Evolutionary conservation across 1,140 invertebrate species (phyloP), one percentile per base, ranked within the genome.

Genomic region (Dreissena rostriformis): DNA sequence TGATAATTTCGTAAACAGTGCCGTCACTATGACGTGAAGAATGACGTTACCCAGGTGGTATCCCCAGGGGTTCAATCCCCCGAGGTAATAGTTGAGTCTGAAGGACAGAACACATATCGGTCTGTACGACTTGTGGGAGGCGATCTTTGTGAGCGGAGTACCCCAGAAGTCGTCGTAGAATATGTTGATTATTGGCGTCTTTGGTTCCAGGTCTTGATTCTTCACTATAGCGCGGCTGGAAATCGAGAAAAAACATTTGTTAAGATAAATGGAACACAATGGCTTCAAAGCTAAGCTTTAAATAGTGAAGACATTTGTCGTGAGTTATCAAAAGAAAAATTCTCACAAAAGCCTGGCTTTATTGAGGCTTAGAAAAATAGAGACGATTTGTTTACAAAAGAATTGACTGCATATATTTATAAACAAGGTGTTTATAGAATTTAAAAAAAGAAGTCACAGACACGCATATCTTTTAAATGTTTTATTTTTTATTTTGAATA

Each of bases 131-230:
- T 98, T 98, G 95, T 99, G 98, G 6, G 93, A 94, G n/a, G 91
- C 93, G 39, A 97, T 97, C 96, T 99, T 98, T 90, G 97, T 96
- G 95, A 99, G 98, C 78, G 98, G 97, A 82, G 98, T 99, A 76
- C 98, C 98, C 98, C 98, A 99, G 92, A 99, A 99, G 94, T 99
- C 98, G 94, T 99, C 98, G 91, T 96, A 96, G 94, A 99, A 98
- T 65, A 99, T 96, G 94, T 98, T 98, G 84, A 96, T 96, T 51
- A 98, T 93, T 6, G 98, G 97, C 66, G 97, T 98, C 91, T 97
- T 96, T 15, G 97, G 97, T 89, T 97, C 95, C 65, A 99, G 93
- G 94, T 99, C 98, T 88, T 97, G 96, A 94, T 99, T 99, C 91
- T 99, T 98, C 94, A 97, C 96, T 90, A 99, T 98, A 49, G 98